These are phyloP conservation scores for Spatula clypeata DNA, from an alignment of 2,797 vertebrate species.

Conservation along the genomic window DNA sequence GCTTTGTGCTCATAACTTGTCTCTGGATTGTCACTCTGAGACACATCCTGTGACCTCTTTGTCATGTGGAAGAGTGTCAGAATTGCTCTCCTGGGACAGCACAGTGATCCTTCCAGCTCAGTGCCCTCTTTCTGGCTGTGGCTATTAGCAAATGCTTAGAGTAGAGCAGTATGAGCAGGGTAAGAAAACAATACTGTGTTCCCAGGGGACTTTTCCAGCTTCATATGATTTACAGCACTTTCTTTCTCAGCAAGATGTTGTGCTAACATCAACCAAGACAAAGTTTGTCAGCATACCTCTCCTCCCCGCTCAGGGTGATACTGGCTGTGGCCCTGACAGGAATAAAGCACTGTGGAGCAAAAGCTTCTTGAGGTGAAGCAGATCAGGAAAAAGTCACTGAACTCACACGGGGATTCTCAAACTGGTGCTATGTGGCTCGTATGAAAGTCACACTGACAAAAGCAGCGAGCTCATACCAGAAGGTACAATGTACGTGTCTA, in stretches of 20 bases:
- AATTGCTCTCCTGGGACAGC: neutral
- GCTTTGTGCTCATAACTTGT: neutral
- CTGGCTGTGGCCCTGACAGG: neutral
- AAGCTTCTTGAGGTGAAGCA: neutral
- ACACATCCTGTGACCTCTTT: neutral
- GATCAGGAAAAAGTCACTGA: neutral
- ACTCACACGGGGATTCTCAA: fast-evolving
- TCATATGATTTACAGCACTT: neutral
- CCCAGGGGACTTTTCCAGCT: neutral
- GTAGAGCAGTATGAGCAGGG: neutral
- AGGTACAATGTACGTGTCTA: neutral
- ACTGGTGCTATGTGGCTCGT: neutral
- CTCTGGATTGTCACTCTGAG: neutral
- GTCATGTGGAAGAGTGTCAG: neutral
- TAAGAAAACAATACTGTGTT: neutral
- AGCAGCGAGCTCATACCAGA: neutral
- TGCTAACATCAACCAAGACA: neutral
- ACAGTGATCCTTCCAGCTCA: neutral
- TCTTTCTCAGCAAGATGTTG: neutral
- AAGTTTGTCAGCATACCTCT: neutral
- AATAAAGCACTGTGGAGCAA: neutral
- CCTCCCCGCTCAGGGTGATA: fast-evolving
- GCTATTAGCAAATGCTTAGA: neutral
- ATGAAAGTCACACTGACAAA: neutral
- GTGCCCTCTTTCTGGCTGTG: neutral